Base-by-base conservation (phyloP, 1,140 invertebrate genomes). In the Saccostrea echinata region DNA sequence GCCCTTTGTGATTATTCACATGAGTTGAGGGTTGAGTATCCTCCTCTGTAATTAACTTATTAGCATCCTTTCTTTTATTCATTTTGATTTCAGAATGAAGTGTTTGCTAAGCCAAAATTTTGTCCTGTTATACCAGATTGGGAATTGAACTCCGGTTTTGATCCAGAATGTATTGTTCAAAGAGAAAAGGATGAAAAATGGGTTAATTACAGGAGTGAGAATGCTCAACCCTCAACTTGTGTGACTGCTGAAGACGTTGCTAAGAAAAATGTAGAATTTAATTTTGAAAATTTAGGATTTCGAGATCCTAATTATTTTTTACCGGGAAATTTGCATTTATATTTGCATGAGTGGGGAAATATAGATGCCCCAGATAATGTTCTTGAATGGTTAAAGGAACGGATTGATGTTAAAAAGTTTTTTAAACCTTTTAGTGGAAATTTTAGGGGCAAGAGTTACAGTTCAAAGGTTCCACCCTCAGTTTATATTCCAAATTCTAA, bases 1-100 rank as follows among this genome's bases (percentile, higher is more conserved):
- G 53, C 86, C 86, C 83, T 88, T 84, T 64, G 68, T 68, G 81
- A 71, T 88, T 80, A 27, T 87, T 88, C 87, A 88, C 84, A 83
- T 30, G 53, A 68, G 83, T 88, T 85, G 68, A 76, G 71, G 87
- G 27, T 27, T 88, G 84, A 61, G 76, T 86, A 61, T 43, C 53
- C 68, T n/a, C n/a, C n/a, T 86, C 85, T 86, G 85, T 86, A 61
- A n/a, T 86, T 35, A 33, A n/a, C 35, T 82, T 35, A 24, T 33
- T 12, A 35, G 52, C 27, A 76, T 80, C 27, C 43, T n/a, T 30
- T 82, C 16, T 51, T 82, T 86, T 80, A 81, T 86, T 61, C 85
- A 82, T 68, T n/a, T 61, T 61, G 57, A 61, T 43, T 35, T 35
- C 68, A 76, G 61, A 53, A 24, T 30, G 27, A 86, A 33, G 68